phyloP scores from a whole-genome alignment of 2,113 vertebrate genomes.

The Gulo gulo region DNA sequence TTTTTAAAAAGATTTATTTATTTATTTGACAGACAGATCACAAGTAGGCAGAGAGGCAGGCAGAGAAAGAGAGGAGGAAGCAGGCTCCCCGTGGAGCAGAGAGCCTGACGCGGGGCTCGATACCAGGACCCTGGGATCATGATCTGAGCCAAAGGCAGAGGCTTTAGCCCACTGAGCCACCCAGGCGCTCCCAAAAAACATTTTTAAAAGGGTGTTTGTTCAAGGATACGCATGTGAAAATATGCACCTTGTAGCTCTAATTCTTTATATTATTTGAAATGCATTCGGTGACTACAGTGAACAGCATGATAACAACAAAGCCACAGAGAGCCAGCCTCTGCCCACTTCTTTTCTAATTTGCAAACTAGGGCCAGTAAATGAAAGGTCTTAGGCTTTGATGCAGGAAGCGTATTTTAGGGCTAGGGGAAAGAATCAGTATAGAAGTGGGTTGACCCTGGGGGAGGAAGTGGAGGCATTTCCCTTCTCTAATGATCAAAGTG shows the following conservation, averaged over 20 bases:
- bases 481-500: slow-evolving; percentile 42
- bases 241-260: neutral
- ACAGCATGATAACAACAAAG: neutral
- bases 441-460: neutral
- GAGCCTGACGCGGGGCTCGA: no score
- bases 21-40: no score
- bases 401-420: neutral
- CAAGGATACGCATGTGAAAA: neutral
- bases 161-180: no score
- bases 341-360: neutral
- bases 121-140: no score
- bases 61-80: no score
- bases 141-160: no score
- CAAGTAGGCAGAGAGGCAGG: no score
- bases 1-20: no score
- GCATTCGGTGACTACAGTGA: neutral
- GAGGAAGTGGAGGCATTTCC: slow-evolving; percentile 29
- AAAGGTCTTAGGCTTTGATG: neutral
- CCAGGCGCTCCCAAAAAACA: neutral
- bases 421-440: neutral
- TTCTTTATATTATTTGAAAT: neutral
- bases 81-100: no score
- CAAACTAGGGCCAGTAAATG: neutral
- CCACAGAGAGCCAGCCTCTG: neutral
- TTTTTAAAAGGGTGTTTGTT: neutral